Conservation (phyloP, 2,113 vertebrate species). For the Sorex fumeus region DNA sequence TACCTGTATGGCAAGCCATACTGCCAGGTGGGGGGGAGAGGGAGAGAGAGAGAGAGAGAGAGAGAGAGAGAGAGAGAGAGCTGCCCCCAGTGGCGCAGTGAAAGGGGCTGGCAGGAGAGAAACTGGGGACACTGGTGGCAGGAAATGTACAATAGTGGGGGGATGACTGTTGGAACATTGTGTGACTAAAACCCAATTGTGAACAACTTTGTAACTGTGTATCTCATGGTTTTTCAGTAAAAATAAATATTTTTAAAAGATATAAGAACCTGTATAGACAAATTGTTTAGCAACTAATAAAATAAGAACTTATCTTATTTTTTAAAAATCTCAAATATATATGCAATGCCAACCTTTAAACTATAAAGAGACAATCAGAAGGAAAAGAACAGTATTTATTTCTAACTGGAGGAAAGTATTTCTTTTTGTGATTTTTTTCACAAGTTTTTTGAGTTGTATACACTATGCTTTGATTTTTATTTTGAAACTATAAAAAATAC, state of each 20-base stretch:
- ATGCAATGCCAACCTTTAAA: neutral
- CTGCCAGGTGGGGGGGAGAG: too few species aligned
- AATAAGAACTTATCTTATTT: neutral
- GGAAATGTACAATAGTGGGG: too few species aligned
- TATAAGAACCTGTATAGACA: neutral
- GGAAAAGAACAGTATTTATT: neutral
- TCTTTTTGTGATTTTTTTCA: neutral
- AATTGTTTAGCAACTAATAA: neutral
- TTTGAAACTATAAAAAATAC: slow-evolving; percentile 17
- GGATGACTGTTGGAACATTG: too few species aligned
- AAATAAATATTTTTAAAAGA: neutral
- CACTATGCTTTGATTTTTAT: slow-evolving; percentile 19
- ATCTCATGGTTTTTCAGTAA: too few species aligned
- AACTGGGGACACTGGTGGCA: too few species aligned
- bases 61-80: too few species aligned
- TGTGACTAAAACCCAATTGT: too few species aligned
- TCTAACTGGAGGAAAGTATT: neutral
- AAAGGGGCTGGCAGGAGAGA: too few species aligned
- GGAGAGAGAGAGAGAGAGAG: too few species aligned
- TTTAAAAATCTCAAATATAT: neutral
- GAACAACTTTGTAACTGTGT: too few species aligned
- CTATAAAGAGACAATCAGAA: neutral
- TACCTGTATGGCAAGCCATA: too few species aligned
- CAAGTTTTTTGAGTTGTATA: neutral
- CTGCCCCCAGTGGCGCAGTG: too few species aligned